These are phyloP conservation scores for Hoplostethus mediterraneus DNA, from an alignment of 2,797 vertebrate genomes.

Conservation along the genomic window DNA sequence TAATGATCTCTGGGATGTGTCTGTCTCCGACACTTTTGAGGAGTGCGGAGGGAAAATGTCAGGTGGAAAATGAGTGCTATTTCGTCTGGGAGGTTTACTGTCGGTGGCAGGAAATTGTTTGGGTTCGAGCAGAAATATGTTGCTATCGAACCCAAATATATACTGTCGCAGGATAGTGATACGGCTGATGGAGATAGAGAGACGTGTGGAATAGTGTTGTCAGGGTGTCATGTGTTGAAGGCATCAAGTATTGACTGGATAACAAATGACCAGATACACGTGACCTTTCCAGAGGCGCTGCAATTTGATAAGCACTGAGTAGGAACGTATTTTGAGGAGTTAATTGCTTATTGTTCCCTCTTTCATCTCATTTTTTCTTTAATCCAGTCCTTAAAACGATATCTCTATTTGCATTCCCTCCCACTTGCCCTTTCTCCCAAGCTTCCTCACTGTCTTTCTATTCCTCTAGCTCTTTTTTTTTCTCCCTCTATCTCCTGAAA, in stretches of 20 bases:
- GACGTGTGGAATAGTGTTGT: background rate
- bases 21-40: conserved; percentile 45
- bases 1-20: conserved; percentile 65
- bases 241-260: conserved; percentile 23
- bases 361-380: conserved; percentile 31
- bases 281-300: conserved; percentile 56
- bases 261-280: conserved; percentile 39
- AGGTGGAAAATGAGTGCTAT: conserved; percentile 35
- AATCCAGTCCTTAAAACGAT: conserved; percentile 47
- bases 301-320: conserved; percentile 31
- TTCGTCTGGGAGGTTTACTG: conserved; percentile 10
- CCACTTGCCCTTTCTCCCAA: conserved; percentile 27
- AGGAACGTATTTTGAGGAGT: conserved; percentile 44
- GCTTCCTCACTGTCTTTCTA: conserved; percentile 12
- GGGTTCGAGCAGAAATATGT: background rate
- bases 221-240: background rate
- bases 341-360: conserved; percentile 56
- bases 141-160: background rate
- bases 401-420: conserved; percentile 51
- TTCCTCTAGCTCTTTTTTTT: conserved; percentile 25
- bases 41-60: conserved; percentile 49
- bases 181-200: background rate
- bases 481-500: conserved; percentile 6
- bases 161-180: background rate
- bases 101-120: conserved; percentile 9